A percentile compares a stretch with the other conserved stretches of the same genome.
phyloP scores from a whole-genome alignment of 2,797 vertebrate genomes.

The Glossophaga mutica region DNA sequence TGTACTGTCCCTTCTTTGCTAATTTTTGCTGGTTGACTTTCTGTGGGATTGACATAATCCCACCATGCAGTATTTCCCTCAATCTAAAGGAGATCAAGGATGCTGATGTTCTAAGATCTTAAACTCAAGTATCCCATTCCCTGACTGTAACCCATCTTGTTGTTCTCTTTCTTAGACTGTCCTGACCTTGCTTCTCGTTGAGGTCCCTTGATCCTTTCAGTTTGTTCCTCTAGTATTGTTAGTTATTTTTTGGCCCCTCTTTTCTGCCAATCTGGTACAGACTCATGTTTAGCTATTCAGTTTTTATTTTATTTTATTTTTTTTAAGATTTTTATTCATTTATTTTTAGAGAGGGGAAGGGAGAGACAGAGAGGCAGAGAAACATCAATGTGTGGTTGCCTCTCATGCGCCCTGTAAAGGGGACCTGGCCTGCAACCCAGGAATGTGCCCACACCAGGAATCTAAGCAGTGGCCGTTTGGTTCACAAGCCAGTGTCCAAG shows the following conservation, averaged over 20 bases:
- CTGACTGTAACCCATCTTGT: not conserved
- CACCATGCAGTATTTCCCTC: not conserved
- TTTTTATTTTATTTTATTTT: not conserved
- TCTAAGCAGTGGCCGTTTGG: too few species aligned
- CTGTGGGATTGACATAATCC: not conserved
- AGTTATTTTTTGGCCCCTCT: not conserved
- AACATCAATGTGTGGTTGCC: too few species aligned
- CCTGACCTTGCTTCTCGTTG: not conserved
- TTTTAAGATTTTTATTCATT: too few species aligned
- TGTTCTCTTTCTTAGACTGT: not conserved
- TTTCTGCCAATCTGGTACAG: not conserved
- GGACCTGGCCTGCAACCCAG: too few species aligned
- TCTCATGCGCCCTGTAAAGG: too few species aligned
- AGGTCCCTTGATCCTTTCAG: not conserved
- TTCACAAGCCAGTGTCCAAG: too few species aligned
- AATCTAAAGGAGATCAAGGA: not conserved
- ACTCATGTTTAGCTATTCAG: not conserved
- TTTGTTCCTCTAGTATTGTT: not conserved
- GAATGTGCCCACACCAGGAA: too few species aligned
- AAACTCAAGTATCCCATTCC: not conserved
- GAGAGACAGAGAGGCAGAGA: too few species aligned
- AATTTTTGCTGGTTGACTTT: not conserved
- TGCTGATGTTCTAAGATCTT: not conserved
- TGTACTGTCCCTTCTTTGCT: not conserved
- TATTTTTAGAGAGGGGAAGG: too few species aligned